A percentile compares a stretch with the other conserved stretches of the same genome.
phyloP scores from a whole-genome alignment of 2,113 vertebrate species.

The Coptodon bakossiorum region DNA sequence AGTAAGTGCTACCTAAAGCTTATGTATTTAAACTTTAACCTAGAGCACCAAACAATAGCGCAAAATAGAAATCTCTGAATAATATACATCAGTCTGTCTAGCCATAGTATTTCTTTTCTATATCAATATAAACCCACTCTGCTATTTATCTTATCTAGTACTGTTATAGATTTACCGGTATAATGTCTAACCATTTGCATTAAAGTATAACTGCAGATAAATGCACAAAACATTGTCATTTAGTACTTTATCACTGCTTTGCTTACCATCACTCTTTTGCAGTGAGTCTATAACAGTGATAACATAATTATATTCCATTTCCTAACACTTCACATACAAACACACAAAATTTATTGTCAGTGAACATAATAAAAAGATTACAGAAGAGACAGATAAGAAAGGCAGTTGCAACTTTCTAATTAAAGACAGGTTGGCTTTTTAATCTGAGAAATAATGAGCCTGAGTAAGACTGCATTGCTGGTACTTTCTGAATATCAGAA shows the following conservation, averaged over 20 bases:
- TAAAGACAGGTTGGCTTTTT: conserved; percentile 1
- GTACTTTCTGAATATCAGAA: background rate
- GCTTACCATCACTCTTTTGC: background rate
- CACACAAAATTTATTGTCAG: background rate
- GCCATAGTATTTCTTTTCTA: background rate
- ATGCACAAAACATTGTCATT: background rate
- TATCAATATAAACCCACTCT: background rate
- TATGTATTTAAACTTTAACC: background rate
- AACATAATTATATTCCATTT: background rate
- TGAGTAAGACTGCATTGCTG: background rate
- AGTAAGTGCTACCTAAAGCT: background rate
- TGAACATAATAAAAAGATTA: conserved; percentile 19
- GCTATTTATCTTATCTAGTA: background rate
- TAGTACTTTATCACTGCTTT: background rate
- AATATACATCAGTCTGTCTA: background rate
- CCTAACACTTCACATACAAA: background rate
- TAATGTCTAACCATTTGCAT: background rate
- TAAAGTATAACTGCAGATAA: background rate
- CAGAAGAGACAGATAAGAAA: conserved; percentile 3
- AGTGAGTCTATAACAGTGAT: background rate
- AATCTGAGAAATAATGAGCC: conserved; percentile 2
- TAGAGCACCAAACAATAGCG: background rate
- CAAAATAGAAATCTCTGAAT: background rate
- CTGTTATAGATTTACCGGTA: background rate
- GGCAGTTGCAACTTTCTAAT: conserved; percentile 10